phyloP scores from a whole-genome alignment of 1,140 invertebrate species.

The Periplaneta americana region DNA sequence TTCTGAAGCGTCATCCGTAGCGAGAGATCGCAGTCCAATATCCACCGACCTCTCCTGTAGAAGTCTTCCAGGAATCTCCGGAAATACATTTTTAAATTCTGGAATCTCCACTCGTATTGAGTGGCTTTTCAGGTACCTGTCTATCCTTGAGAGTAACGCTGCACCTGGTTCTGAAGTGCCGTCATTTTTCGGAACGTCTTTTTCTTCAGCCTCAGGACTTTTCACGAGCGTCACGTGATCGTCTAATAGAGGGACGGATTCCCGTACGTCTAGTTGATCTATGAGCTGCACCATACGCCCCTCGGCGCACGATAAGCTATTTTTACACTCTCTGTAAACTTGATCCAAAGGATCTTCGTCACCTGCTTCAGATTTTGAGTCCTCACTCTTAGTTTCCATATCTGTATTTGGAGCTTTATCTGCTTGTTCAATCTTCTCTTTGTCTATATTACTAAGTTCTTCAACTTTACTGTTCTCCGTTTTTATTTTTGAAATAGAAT shows the following conservation, averaged over 20 bases:
- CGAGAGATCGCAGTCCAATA: slow-evolving; percentile 32
- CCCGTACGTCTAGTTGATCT: slow-evolving; percentile 37
- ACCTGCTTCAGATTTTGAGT: not conserved
- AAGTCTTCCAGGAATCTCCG: not conserved
- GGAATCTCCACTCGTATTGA: slow-evolving; percentile 34
- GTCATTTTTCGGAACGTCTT: slow-evolving; percentile 25
- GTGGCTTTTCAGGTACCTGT: slow-evolving; percentile 33
- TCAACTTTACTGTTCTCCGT: not conserved
- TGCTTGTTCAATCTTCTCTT: not conserved
- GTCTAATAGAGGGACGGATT: slow-evolving; percentile 35
- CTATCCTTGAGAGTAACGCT: slow-evolving; percentile 34
- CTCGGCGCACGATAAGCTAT: not conserved
- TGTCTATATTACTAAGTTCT: not conserved
- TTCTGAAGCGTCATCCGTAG: slow-evolving; percentile 34
- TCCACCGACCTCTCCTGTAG: slow-evolving; percentile 24
- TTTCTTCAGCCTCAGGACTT: slow-evolving; percentile 29
- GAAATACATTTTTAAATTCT: slow-evolving; percentile 12
- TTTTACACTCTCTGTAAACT: not conserved
- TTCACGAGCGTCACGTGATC: slow-evolving; percentile 33
- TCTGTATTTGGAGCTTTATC: not conserved
- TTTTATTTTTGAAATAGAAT: not conserved
- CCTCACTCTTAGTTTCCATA: not conserved
- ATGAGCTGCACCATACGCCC: not conserved
- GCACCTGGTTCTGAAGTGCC: slow-evolving; percentile 30
- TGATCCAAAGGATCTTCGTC: not conserved